phyloP scores from a whole-genome alignment of 2,113 vertebrate species.

The Scatophagus argus region DNA sequence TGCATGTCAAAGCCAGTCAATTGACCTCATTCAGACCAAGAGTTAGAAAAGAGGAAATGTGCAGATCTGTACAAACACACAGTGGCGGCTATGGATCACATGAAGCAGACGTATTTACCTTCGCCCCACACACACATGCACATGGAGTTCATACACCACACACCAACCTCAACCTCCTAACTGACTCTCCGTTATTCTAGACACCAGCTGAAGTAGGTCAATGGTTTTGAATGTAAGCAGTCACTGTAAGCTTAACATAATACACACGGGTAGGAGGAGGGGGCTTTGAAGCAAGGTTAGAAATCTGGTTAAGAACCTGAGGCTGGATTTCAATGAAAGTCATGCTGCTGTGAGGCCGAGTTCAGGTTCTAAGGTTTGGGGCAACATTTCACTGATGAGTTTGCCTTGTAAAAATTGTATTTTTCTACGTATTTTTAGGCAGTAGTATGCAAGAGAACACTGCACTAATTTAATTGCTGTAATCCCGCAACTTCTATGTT shows the following conservation, averaged over 20 bases:
- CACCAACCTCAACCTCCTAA: constrained; percentile 9
- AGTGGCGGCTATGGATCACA: constrained; percentile 29
- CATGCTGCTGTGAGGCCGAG: neutral
- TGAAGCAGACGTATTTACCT: constrained; percentile 48
- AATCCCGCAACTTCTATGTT: constrained; percentile 27
- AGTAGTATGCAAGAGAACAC: neutral
- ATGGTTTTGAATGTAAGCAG: constrained; percentile 61
- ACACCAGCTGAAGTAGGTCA: constrained; percentile 52
- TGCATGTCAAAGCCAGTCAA: constrained; percentile 22
- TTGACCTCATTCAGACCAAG: constrained; percentile 47
- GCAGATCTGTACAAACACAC: constrained; percentile 61
- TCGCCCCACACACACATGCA: constrained; percentile 24
- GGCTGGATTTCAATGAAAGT: neutral
- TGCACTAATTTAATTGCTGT: constrained; percentile 2
- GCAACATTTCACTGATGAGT: neutral
- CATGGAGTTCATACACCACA: constrained; percentile 22
- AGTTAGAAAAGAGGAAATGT: constrained; percentile 47
- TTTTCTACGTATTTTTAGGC: neutral
- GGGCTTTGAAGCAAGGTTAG: constrained; percentile 12
- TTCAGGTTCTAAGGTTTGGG: constrained; percentile 7
- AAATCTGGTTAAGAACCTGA: constrained; percentile 45
- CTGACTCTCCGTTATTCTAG: constrained; percentile 39
- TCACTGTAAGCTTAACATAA: constrained; percentile 52
- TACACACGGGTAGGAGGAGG: constrained; percentile 31
- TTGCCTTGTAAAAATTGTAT: neutral